These are phyloP conservation scores for Phalacrocorax brasilianus DNA, from an alignment of 2,113 vertebrate genomes.

Conservation along the genomic window DNA sequence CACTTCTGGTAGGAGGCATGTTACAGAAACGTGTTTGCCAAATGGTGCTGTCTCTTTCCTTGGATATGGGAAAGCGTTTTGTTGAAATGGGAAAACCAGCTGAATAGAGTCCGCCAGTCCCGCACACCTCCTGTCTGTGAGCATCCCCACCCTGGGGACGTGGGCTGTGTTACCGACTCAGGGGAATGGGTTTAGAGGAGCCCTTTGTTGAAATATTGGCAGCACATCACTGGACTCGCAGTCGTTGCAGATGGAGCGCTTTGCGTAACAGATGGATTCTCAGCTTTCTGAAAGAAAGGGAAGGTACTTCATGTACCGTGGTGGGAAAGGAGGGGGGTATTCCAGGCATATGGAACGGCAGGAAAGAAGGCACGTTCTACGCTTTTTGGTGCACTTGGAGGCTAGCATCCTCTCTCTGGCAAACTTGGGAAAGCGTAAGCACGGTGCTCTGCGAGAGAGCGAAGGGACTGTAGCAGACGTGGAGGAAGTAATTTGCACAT, in stretches of 20 bases:
- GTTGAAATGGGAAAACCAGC: conserved; percentile 44
- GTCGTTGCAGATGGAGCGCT: conserved; percentile 47
- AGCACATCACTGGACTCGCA: conserved; percentile 46
- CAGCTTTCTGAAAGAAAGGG: conserved; percentile 49
- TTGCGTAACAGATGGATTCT: conserved; percentile 56
- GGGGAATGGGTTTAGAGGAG: conserved; percentile 17
- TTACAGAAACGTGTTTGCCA: neutral
- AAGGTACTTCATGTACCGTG: conserved; percentile 52
- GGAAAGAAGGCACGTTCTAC: conserved; percentile 23
- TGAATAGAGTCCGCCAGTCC: neutral
- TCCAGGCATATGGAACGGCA: conserved; percentile 26
- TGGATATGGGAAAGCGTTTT: conserved; percentile 18
- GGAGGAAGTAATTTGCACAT: neutral
- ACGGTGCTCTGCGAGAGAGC: neutral
- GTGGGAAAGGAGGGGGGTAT: conserved; percentile 13
- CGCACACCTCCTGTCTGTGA: neutral
- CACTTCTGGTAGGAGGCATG: neutral
- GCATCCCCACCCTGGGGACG: neutral
- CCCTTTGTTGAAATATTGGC: conserved; percentile 58
- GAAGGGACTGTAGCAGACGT: neutral
- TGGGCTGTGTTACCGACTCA: conserved; percentile 1
- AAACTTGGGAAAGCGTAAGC: neutral
- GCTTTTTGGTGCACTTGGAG: conserved; percentile 13
- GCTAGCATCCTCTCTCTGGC: neutral
- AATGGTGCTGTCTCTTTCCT: neutral